Conservation (phyloP, 2,113 vertebrate species). For the Piprites chloris region DNA sequence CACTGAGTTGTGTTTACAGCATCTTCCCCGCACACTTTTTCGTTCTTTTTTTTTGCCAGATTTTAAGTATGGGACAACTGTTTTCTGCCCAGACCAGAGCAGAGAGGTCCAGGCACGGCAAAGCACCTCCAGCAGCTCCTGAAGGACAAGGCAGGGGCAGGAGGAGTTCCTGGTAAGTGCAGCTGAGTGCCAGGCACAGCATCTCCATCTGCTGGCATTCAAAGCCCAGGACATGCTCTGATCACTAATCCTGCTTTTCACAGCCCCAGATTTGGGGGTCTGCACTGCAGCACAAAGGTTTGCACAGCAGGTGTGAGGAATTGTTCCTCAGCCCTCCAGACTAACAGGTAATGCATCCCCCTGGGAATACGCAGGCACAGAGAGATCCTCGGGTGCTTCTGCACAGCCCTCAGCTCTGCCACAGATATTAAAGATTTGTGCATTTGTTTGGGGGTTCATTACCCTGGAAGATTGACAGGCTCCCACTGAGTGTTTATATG, state of each 20-base stretch:
- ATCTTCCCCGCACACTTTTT: not conserved
- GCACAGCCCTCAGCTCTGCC: not conserved
- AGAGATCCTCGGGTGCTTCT: not conserved
- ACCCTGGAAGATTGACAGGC: not conserved
- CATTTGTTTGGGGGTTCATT: not conserved
- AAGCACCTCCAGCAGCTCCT: not conserved
- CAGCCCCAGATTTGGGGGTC: not conserved
- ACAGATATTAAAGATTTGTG: not conserved
- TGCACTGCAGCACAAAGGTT: not conserved
- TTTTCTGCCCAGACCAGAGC: not conserved
- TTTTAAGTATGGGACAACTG: not conserved
- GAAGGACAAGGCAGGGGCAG: not conserved
- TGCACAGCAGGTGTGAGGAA: not conserved
- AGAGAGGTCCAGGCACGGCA: not conserved
- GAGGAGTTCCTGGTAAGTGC: not conserved
- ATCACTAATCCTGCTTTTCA: not conserved
- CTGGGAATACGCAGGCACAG: not conserved
- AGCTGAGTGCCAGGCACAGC: not conserved
- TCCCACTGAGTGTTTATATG: not conserved
- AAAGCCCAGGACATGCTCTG: not conserved
- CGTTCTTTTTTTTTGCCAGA: not conserved
- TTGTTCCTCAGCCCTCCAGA: not conserved
- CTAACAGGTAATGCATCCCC: accelerated
- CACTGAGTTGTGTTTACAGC: accelerated
- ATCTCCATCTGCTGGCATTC: not conserved